Evolutionary conservation across 2,113 vertebrate species (phyloP), one percentile per base, ranked within the genome.

Genomic region (Dinomys branickii): DNA sequence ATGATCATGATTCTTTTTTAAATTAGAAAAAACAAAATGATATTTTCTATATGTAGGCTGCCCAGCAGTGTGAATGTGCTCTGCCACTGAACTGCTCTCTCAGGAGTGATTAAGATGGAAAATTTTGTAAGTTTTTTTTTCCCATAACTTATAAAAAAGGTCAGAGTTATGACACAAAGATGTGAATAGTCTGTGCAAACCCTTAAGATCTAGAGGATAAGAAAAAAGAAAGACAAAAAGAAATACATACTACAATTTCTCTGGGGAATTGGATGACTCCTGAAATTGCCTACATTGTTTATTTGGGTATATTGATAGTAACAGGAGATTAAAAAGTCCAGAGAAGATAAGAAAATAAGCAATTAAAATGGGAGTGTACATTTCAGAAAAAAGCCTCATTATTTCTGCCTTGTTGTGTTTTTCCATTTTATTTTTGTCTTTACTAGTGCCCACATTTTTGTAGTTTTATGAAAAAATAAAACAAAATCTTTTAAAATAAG

Each of bases 401-500:
- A 65, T 28, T 94, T 96, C 83, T 85, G 59, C 28, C 54, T 94
- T 59, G 24, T 20, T n/a, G 7, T 41, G 16, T 87, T 91, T 93
- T 20, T 71, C 59, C 16, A 14, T 71, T 96, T 88, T 69, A 61
- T 85, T 88, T 95, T 94, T 50, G 44, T n/a, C 56, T 14, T 84
- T 61, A 38, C 12, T 38, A n/a, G 50, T 26, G 26, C 12, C 77
- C 17, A 33, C 7, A 22, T 58, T 82, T 90, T 71, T 71, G 38
- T 26, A 61, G 44, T 78, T 50, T 47, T 78, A 47, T 78, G 44
- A 50, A 50, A 78, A 78, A 17, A 50, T 50, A 47, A 47, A 77
- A 77, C 13, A 77, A 47, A 73, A 44, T 44, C 14, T 75, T 14
- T 26, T 78, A 50, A 71, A 38, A 71, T 38, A 22, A 47, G 13